Conservation (phyloP, 2,888 invertebrate species). For the Drosophila nigricruria region DNA sequence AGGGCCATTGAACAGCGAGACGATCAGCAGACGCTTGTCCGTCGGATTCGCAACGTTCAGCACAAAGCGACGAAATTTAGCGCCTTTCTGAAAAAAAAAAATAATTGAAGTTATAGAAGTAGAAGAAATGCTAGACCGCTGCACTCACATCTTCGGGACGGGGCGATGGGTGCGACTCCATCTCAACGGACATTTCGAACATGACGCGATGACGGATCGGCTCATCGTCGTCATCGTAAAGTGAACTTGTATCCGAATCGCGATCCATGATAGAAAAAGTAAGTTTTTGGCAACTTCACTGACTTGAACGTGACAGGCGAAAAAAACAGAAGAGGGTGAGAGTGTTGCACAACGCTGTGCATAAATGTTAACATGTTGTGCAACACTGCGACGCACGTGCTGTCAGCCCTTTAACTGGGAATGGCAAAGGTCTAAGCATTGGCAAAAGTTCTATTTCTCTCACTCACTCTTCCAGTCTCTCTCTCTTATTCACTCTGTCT, state of each 20-base stretch:
- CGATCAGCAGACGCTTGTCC: slow-evolving; percentile 14
- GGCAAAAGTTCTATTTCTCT: background rate
- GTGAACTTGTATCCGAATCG: background rate
- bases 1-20: slow-evolving; percentile 2
- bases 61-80: background rate
- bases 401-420: background rate
- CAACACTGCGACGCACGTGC: slow-evolving; percentile 10
- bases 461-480: accelerated
- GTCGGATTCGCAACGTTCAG: background rate
- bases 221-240: background rate
- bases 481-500: background rate
- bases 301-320: background rate
- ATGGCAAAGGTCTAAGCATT: background rate
- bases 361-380: background rate
- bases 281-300: background rate
- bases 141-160: slow-evolving; percentile 28
- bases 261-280: background rate
- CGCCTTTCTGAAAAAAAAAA: slow-evolving; percentile 12
- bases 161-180: background rate
- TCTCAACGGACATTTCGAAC: background rate
- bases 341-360: slow-evolving; percentile 26
- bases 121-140: background rate
- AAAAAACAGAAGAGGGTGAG: background rate
- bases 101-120: no score
- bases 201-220: background rate